Evolutionary conservation across 2,797 vertebrate species (phyloP).

Genomic region (Mormyrops attenuatus): DNA sequence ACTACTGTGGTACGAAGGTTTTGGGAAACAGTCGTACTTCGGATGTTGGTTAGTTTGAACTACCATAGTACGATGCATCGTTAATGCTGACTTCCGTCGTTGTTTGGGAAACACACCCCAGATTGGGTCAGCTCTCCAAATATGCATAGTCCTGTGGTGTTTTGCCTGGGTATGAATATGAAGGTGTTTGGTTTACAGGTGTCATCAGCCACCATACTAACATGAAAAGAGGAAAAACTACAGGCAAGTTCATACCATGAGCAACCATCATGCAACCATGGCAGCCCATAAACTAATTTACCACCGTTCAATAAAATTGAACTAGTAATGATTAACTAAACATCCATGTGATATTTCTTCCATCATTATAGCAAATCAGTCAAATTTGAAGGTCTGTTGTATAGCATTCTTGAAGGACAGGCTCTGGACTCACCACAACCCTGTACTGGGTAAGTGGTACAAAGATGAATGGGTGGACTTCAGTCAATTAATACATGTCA

Average conservation of each 20-base stretch:
- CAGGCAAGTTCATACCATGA: background rate
- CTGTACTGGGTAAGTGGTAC: background rate
- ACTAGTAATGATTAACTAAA: background rate
- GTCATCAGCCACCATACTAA: too few relatives aligned
- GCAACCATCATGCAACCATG: background rate
- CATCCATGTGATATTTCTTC: background rate
- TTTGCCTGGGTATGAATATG: background rate
- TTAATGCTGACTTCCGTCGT: too few relatives aligned
- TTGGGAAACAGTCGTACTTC: too few relatives aligned
- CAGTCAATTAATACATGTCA: background rate
- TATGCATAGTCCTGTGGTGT: background rate
- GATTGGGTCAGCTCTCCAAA: background rate
- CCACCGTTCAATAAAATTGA: background rate
- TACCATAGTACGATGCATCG: too few relatives aligned
- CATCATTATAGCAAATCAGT: background rate
- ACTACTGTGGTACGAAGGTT: too few relatives aligned
- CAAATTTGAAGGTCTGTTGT: background rate
- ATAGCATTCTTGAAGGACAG: background rate
- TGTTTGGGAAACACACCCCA: too few relatives aligned
- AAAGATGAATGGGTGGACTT: background rate
- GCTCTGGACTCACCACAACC: background rate
- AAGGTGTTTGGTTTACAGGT: background rate
- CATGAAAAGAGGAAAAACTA: background rate
- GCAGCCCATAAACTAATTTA: background rate
- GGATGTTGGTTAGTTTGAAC: too few relatives aligned